These are phyloP conservation scores for Manacus vitellinus DNA, from an alignment of 2,113 vertebrate genomes.

Conservation along the genomic window DNA sequence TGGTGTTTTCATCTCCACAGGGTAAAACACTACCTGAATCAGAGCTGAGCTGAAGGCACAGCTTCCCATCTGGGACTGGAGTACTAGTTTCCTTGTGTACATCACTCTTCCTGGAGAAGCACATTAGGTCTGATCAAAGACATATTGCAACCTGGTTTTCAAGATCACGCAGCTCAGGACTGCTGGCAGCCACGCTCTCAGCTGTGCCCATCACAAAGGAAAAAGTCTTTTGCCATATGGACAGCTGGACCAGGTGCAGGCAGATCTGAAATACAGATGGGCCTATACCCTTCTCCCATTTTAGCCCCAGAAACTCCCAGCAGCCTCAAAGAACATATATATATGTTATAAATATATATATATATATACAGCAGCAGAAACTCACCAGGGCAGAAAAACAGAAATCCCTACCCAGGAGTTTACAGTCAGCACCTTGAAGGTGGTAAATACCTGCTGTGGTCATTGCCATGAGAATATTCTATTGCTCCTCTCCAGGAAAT, in stretches of 20 bases:
- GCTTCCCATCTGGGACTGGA: neutral
- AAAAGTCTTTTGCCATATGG: neutral
- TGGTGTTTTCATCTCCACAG: neutral
- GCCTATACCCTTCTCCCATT: neutral
- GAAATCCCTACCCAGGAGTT: neutral
- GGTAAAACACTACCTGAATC: neutral
- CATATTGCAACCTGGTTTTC: neutral
- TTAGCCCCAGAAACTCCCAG: neutral
- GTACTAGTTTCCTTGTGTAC: neutral
- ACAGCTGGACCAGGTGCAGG: neutral
- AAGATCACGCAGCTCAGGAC: neutral
- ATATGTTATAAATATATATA: too few relatives aligned
- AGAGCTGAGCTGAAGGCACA: neutral
- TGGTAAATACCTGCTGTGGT: neutral
- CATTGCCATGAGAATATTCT: neutral
- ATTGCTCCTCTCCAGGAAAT: neutral
- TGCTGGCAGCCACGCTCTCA: neutral
- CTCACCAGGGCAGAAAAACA: neutral
- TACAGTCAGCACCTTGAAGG: neutral
- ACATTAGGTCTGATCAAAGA: neutral
- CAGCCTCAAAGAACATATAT: neutral
- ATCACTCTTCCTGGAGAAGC: neutral
- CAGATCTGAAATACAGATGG: neutral
- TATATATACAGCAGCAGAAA: neutral
- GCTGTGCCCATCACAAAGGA: neutral